phyloP scores from a whole-genome alignment of 2,797 vertebrate species.

The Eulemur rubriventer region DNA sequence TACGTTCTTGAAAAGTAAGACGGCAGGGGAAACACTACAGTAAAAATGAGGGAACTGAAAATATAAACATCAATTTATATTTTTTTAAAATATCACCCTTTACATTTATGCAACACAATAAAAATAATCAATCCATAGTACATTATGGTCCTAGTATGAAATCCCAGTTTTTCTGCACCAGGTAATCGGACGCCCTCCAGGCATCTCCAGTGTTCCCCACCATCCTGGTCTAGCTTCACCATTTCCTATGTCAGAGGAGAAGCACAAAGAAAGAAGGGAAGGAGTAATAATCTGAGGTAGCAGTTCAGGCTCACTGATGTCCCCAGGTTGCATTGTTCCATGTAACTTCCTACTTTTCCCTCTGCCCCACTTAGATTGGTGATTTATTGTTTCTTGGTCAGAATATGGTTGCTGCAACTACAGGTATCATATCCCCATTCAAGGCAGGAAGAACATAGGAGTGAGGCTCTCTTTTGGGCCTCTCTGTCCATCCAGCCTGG shows the following conservation, averaged over 20 bases:
- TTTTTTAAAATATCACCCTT: neutral
- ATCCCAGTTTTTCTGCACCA: neutral
- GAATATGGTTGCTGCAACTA: neutral
- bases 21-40: neutral
- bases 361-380: neutral
- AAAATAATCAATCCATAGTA: neutral
- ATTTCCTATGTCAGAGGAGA: neutral
- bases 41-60: neutral
- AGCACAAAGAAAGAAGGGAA: neutral
- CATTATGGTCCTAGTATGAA: neutral
- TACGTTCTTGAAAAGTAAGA: neutral
- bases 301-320: neutral
- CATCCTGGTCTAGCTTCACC: too few relatives aligned
- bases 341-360: neutral
- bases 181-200: neutral
- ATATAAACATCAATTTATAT: neutral
- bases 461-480: neutral
- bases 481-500: neutral
- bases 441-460: neutral
- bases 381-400: neutral
- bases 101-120: neutral
- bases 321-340: neutral
- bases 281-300: neutral
- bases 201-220: neutral
- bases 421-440: neutral